Conservation (phyloP, 2,797 vertebrate species). For the Channallabes apus region DNA sequence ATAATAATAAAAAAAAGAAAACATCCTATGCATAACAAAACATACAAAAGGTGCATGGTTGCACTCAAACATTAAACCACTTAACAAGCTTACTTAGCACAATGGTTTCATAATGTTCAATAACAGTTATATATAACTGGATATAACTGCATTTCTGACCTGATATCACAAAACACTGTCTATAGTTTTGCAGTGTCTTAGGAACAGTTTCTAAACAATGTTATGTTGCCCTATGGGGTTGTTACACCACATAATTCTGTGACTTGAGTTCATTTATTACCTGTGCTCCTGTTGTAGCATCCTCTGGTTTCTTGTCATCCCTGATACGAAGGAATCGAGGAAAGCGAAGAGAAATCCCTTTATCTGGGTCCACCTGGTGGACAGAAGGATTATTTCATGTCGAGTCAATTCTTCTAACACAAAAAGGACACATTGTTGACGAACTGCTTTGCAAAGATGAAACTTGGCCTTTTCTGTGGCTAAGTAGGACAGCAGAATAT, state of each 20-base stretch:
- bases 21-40: background rate
- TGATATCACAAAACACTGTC: background rate
- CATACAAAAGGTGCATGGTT: background rate
- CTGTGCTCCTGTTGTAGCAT: conserved; percentile 83
- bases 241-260: background rate
- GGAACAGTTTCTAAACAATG: background rate
- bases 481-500: background rate
- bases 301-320: conserved; percentile 87
- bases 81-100: background rate
- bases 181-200: background rate
- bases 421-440: background rate
- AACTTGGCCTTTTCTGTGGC: background rate
- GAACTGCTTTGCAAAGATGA: background rate
- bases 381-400: conserved; percentile 10
- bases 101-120: background rate
- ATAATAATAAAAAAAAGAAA: background rate
- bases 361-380: conserved; percentile 84
- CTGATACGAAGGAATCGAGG: conserved; percentile 84
- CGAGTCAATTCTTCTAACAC: background rate
- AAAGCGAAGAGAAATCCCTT: conserved; percentile 90
- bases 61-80: background rate
- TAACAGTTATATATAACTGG: background rate
- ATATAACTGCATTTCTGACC: background rate
- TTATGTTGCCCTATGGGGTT: background rate
- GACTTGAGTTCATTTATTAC: conserved; percentile 61